Conservation (phyloP, 2,113 vertebrate species). For the Aspiorhynchus laticeps region DNA sequence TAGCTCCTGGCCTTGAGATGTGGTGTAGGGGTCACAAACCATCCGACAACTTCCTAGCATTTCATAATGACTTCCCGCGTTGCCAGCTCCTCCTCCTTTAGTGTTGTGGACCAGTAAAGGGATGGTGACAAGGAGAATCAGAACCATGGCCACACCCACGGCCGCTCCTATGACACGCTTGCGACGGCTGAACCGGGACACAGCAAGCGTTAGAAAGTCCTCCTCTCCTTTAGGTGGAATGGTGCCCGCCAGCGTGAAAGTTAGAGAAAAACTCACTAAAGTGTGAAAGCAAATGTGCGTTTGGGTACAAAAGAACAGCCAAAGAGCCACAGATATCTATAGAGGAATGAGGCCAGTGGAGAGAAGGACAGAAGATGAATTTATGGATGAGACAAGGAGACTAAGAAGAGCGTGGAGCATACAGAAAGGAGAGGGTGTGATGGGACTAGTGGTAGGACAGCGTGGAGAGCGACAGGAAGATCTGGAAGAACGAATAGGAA, state of each 20-base stretch:
- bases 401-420: constrained; percentile 49
- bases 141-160: constrained; percentile 93
- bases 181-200: constrained; percentile 89
- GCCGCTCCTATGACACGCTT: constrained; percentile 91
- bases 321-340: constrained; percentile 40
- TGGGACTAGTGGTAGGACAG: constrained; percentile 31
- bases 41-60: constrained; percentile 91
- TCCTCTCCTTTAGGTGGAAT: constrained; percentile 93
- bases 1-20: constrained; percentile 82
- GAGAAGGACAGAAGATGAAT: constrained; percentile 50
- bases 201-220: constrained; percentile 93
- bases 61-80: constrained; percentile 82
- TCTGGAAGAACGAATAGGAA: constrained; percentile 54
- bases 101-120: constrained; percentile 92
- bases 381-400: constrained; percentile 56
- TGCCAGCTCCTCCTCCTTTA: constrained; percentile 77
- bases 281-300: constrained; percentile 44
- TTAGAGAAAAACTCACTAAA: constrained; percentile 52
- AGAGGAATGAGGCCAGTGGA: constrained; percentile 35
- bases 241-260: constrained; percentile 78
- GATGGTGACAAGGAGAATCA: constrained; percentile 91
- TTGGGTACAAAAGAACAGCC: constrained; percentile 32
- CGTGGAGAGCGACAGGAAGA: constrained; percentile 30
- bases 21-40: constrained; percentile 87
- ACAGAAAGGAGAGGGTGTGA: constrained; percentile 49